Evolutionary conservation across 2,888 invertebrate genomes (phyloP).

Genomic region (Ischnura elegans): DNA sequence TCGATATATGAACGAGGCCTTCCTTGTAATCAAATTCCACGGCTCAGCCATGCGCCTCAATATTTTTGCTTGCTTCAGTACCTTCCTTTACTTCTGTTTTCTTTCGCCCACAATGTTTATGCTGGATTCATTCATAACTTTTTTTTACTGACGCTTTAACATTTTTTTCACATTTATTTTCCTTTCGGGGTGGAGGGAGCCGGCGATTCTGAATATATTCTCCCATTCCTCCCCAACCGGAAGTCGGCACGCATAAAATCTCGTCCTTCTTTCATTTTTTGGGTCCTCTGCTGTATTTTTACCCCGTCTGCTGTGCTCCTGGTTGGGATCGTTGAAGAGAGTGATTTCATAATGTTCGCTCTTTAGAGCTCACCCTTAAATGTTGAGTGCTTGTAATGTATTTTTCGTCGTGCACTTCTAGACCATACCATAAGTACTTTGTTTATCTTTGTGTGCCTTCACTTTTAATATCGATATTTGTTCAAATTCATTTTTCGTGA

Average conservation of each 20-base stretch:
- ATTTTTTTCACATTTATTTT: neutral
- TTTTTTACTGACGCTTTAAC: neutral
- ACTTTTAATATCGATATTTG: neutral
- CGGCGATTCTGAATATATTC: neutral
- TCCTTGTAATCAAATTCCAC: too few relatives aligned
- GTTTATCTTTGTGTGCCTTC: neutral
- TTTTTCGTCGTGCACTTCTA: too few relatives aligned
- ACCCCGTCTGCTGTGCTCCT: neutral
- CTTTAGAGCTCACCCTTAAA: too few relatives aligned
- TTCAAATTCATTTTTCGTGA: too few relatives aligned
- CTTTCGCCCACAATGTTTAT: neutral
- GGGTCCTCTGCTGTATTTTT: neutral
- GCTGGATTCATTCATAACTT: neutral
- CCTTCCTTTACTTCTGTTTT: neutral
- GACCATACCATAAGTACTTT: neutral
- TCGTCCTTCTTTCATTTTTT: neutral
- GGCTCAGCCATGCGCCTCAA: too few relatives aligned
- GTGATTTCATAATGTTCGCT: too few relatives aligned
- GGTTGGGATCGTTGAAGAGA: too few relatives aligned
- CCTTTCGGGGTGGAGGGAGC: neutral
- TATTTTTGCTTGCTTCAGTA: too few relatives aligned
- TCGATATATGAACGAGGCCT: too few relatives aligned
- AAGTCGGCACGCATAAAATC: neutral
- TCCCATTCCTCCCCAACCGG: neutral
- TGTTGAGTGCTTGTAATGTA: too few relatives aligned